Percentiles rank a stretch among this genome's conserved stretches.
Evolutionary conservation across 2,797 vertebrate species (phyloP).

Genomic region (Alcedo quadribrachys): DNA sequence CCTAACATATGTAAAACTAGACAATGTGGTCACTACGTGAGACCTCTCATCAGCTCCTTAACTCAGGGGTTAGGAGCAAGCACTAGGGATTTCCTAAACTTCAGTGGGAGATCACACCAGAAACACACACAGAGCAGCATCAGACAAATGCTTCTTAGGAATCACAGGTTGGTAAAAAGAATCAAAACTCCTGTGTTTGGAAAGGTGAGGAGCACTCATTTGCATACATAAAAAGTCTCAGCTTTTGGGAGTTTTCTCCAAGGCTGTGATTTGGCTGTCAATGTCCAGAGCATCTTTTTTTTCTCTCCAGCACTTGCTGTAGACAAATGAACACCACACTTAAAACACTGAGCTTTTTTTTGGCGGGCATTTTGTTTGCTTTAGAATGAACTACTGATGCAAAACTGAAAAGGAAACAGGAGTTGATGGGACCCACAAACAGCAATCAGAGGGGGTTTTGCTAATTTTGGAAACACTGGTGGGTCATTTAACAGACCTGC

Average conservation of each 20-base stretch:
- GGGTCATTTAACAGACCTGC: not conserved
- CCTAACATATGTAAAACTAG: not conserved
- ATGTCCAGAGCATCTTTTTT: not conserved
- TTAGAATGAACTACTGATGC: not conserved
- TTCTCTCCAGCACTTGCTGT: not conserved
- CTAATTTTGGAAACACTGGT: not conserved
- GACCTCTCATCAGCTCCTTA: not conserved
- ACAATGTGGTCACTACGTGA: not conserved
- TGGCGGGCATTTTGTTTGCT: not conserved
- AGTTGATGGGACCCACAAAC: not conserved
- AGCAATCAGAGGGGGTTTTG: not conserved
- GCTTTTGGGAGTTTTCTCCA: not conserved
- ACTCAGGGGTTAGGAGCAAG: not conserved
- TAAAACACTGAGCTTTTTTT: not conserved
- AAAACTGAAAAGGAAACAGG: not conserved
- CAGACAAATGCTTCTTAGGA: not conserved
- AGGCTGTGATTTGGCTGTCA: not conserved
- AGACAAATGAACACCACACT: not conserved
- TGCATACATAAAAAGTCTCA: not conserved
- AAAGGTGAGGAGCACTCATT: not conserved
- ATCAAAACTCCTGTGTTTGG: not conserved
- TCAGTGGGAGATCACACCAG: not conserved
- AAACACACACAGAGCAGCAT: not conserved
- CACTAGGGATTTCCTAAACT: not conserved
- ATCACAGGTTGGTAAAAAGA: not conserved